Base-by-base conservation (phyloP, 1,140 invertebrate genomes). In the Drosophila tristis region DNA sequence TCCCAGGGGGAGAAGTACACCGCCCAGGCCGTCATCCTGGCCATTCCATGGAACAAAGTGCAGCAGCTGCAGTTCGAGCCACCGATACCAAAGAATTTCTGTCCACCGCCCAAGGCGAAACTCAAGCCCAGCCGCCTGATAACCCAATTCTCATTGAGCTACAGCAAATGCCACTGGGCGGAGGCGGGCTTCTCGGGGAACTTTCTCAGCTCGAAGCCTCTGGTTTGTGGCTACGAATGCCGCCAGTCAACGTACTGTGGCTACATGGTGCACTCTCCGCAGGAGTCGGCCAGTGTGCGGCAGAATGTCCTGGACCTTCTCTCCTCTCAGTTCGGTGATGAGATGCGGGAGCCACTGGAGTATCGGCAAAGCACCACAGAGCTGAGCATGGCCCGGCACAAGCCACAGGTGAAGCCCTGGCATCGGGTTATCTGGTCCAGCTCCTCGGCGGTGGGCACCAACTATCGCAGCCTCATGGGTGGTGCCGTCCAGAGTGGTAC, bases 401-500 rank as follows among this genome's bases (percentile, higher is more conserved):
- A 63, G n/a, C 80, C 91, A 0, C 55, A 70, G 13, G 70, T 72
- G 0, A 78, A 57, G 20, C 84, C 91, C 23, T 92, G 84, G 80
- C 29, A 84, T 25, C 78, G 89, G 0, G 53, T 92, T 15, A 77
- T 92, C 25, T 92, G 90, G 90, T 84, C 90, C 20, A 81, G 91
- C 25, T 92, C 91, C 4, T 64, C 91, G 3, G 55, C 78, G 2
- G 75, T 56, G 2, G 82, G 67, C 8, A 87, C 75, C 35, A 67
- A 48, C 35, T 90, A 91, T 71, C 91, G 91, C 44, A 91, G 76
- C 23, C 64, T 78, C 3, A 75, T 92, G 49, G 89, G 77, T 1
- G 91, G 91, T 4, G 91, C 91, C 0, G 87, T 92, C 4, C 84
- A 92, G 68, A 92, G 91, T 50, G 91, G 91, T 4, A n/a, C 84